phyloP scores from a whole-genome alignment of 2,888 invertebrate genomes.

The Belgica antarctica region DNA sequence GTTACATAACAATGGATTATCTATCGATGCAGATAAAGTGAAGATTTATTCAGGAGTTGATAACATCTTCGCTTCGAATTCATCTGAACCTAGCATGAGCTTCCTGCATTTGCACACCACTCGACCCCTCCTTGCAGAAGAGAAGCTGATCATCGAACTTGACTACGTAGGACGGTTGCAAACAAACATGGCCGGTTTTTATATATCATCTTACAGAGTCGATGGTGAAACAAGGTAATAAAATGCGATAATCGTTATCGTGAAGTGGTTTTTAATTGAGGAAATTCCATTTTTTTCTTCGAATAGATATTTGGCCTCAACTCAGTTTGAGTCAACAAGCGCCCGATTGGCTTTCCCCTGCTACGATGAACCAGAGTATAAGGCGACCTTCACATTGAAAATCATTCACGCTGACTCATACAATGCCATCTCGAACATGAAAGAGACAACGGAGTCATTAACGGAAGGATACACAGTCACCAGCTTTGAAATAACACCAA shows the following conservation, averaged over 20 bases:
- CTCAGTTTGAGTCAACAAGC: constrained; percentile 62
- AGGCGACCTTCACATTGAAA: constrained; percentile 62
- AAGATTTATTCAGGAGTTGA: neutral
- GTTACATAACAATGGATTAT: constrained; percentile 19
- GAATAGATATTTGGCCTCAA: constrained; percentile 59
- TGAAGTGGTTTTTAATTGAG: constrained; percentile 8
- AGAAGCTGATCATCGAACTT: neutral
- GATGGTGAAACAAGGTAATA: constrained; percentile 47
- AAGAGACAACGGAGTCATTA: neutral
- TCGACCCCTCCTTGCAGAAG: neutral
- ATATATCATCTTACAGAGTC: constrained; percentile 1
- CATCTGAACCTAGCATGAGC: neutral
- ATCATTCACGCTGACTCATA: constrained; percentile 7
- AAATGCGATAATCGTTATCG: neutral
- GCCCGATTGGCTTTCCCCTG: constrained; percentile 68
- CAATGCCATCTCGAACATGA: neutral
- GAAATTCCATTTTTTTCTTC: neutral
- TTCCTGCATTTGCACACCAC: neutral
- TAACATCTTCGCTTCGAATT: neutral
- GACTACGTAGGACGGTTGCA: neutral
- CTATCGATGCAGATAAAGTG: neutral
- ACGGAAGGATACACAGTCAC: no score
- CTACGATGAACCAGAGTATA: constrained; percentile 66
- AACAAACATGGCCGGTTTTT: neutral
- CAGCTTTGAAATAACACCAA: constrained; percentile 13